Conservation (phyloP, 53 echinoderm and acorn worm species). For the Luidia sarsii region DNA sequence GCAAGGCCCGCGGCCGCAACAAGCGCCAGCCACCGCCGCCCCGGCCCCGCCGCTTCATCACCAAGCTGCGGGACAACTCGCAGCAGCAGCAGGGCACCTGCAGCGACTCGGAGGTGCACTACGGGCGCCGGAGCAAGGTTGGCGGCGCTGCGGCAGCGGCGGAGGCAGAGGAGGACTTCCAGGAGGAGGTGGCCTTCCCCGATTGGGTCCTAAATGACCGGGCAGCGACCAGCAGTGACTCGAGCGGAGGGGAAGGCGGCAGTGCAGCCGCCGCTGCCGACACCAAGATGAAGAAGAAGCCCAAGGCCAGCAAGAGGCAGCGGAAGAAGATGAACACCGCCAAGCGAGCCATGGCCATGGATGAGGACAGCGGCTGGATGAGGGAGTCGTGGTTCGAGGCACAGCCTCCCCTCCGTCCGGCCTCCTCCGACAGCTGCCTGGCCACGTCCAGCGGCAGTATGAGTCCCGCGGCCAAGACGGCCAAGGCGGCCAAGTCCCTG, state of each 20-base stretch:
- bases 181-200: constrained; percentile 62
- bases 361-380: constrained; percentile 27
- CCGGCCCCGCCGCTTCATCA: constrained; percentile 62
- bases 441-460: neutral
- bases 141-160: constrained; percentile 54
- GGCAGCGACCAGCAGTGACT: constrained; percentile 84
- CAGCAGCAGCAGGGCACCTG: constrained; percentile 62
- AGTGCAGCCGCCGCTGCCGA: constrained; percentile 10
- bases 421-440: constrained; percentile 39
- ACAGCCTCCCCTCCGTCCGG: constrained; percentile 14
- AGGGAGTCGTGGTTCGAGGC: constrained; percentile 33
- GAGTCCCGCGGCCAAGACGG: neutral
- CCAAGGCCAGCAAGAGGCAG: constrained; percentile 72
- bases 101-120: constrained; percentile 90
- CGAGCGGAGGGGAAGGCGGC: constrained; percentile 57
- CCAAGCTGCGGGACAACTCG: constrained; percentile 80
- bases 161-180: constrained; percentile 48
- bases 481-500: no score
- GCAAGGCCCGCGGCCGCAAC: constrained; percentile 64
- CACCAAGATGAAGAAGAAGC: constrained; percentile 71
- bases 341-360: constrained; percentile 34
- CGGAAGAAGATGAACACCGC: constrained; percentile 52
- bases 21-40: constrained; percentile 61
- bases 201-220: constrained; percentile 18
- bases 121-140: constrained; percentile 49